Evolutionary conservation across 1,140 invertebrate species (phyloP).

Genomic region (Steinernema feltiae): DNA sequence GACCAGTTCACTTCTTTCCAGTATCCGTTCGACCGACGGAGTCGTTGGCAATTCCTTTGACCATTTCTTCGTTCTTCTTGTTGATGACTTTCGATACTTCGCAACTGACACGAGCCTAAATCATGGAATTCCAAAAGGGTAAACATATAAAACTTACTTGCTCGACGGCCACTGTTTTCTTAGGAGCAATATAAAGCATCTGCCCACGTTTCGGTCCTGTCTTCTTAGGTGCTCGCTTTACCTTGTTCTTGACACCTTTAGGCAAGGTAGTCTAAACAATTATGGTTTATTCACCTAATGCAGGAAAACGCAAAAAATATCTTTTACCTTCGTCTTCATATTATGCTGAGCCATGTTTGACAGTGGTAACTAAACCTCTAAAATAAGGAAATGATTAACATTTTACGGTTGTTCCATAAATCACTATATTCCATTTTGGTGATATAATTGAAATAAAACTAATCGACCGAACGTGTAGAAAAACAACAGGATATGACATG

Average conservation of each 20-base stretch:
- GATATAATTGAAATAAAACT: background rate
- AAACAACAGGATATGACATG: too few species aligned
- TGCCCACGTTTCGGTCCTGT: background rate
- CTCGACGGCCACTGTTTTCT: background rate
- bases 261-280: background rate
- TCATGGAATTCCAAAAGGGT: background rate
- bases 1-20: background rate
- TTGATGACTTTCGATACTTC: slow-evolving; percentile 1
- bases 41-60: background rate
- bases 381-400: background rate
- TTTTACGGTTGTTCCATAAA: too few species aligned
- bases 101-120: background rate
- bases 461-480: background rate
- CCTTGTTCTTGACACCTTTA: background rate
- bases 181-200: background rate
- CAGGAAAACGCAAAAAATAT: background rate
- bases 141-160: background rate
- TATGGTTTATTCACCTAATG: background rate
- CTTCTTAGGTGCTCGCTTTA: background rate
- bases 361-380: background rate
- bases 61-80: slow-evolving; percentile 14
- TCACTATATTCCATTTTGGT: too few species aligned
- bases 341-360: slow-evolving; percentile 8
- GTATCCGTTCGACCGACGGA: background rate
- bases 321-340: background rate